phyloP scores from a whole-genome alignment of 2,888 invertebrate species.

The Scaptomyza polygonia region DNA sequence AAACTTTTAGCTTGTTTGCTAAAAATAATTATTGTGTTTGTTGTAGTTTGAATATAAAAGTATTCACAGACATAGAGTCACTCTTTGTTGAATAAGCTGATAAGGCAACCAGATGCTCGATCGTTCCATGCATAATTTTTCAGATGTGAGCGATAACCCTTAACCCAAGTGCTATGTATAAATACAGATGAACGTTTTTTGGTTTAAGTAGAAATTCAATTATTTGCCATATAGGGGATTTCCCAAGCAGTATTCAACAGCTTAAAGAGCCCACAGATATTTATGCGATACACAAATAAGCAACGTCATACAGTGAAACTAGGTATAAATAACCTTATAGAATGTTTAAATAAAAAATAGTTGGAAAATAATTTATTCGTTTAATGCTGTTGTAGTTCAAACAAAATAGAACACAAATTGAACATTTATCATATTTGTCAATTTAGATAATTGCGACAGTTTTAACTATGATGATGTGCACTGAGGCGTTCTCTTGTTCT shows the following conservation, averaged over 20 bases:
- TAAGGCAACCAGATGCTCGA: conserved; percentile 10
- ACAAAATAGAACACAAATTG: not conserved
- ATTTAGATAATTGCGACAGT: conserved; percentile 6
- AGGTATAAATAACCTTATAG: not conserved
- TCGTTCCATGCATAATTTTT: conserved; percentile 19
- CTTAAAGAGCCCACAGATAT: not conserved
- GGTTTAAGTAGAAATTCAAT: conserved; percentile 15
- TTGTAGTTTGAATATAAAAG: not conserved
- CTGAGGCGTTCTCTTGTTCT: conserved; percentile 1
- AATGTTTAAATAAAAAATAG: not conserved
- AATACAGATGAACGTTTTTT: not conserved
- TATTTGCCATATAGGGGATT: conserved; percentile 24
- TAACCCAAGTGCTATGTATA: conserved; percentile 13
- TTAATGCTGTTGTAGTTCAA: not conserved
- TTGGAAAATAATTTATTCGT: not conserved
- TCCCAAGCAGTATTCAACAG: conserved; percentile 13
- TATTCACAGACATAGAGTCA: not conserved
- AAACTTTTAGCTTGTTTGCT: not conserved
- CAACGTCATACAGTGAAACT: not conserved
- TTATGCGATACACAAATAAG: not conserved
- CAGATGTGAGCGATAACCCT: conserved; percentile 35
- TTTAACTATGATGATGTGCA: conserved; percentile 2
- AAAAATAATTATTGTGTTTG: not conserved
- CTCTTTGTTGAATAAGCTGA: conserved; percentile 26
- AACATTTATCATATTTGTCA: not conserved